Base-by-base conservation (phyloP, 2,888 invertebrate species). In the Xanthia icteritia region DNA sequence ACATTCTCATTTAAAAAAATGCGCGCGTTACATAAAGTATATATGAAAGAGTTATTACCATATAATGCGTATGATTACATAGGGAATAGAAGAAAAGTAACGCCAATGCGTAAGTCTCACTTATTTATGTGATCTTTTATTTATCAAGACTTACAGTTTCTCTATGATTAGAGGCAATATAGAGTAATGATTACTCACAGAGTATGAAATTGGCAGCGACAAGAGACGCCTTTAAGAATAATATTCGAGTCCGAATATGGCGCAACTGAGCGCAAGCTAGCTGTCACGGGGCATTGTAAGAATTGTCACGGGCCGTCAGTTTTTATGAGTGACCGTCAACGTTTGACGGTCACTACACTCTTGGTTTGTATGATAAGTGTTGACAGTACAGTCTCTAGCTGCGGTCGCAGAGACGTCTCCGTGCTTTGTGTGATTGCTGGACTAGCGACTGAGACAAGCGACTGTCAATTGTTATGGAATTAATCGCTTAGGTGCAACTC, bases 21-120 rank as follows among this genome's bases (percentile, higher is more conserved):
- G 31, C 42, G 6, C 8, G 17, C 27, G 60, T 75, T 83, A 73
- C 56, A 56, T 66, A 70, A 58, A n/a, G n/a, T 11, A 39, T 63
- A 61, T 3, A 82, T 66, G 20, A 70, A 75, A 72, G 23, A 23
- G 23, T 27, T 54, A 79, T 72, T 65, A 66, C 31, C 61, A 39
- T 63, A 23, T 70, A 69, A 75, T 69, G 60, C 36, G 67, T 54
- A 64, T 77, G 54, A 67, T 77, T 74, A 71, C 39, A 67, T 36
- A 13, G 23, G 3, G 61, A 56, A 48, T 31, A 9, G 56, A 51
- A 45, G 61, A 76, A 73, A 82, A 64, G 54, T 60, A 36, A 31
- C 45, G n/a, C 13, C 58, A 67, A 48, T 58, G 27, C 6, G 2
- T 45, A 39, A 60, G 72, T 83, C 83, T 83, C 75, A 79, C 74